Evolutionary conservation across 2,797 vertebrate species (phyloP).

Genomic region (Siniperca obscura): DNA sequence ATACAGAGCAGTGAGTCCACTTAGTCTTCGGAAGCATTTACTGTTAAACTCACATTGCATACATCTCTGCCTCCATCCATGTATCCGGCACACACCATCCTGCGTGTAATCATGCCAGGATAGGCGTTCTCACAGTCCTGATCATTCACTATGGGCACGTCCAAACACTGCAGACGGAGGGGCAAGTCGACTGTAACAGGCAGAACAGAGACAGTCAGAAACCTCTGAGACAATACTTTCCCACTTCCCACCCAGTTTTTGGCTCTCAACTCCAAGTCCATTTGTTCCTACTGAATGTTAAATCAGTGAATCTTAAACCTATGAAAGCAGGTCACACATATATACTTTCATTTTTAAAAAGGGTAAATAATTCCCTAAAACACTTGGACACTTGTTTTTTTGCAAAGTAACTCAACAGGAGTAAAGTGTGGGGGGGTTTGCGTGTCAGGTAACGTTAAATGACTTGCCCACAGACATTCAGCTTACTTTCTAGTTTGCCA

Average conservation of each 20-base stretch:
- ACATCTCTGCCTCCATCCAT: slow-evolving; percentile 82
- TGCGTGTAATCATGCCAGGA: slow-evolving; percentile 80
- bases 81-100: slow-evolving; percentile 84
- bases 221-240: neutral
- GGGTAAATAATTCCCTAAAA: neutral
- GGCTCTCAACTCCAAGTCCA: neutral
- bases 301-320: neutral
- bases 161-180: slow-evolving; percentile 78
- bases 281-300: neutral
- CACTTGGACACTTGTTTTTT: neutral
- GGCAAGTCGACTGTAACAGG: slow-evolving; percentile 64
- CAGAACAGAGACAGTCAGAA: slow-evolving; percentile 4
- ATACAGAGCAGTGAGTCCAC: neutral
- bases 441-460: no score
- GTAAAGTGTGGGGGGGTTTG: no score
- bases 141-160: slow-evolving; percentile 74
- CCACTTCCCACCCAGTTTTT: no score
- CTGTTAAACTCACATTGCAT: slow-evolving; percentile 78
- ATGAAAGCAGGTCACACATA: neutral
- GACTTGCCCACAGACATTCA: no score
- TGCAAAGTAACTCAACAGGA: neutral
- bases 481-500: no score
- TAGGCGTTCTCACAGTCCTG: slow-evolving; percentile 75
- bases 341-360: no score
- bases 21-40: neutral